Base-by-base conservation (phyloP, 2,888 invertebrate genomes). In the Blastobasis lacticolella region DNA sequence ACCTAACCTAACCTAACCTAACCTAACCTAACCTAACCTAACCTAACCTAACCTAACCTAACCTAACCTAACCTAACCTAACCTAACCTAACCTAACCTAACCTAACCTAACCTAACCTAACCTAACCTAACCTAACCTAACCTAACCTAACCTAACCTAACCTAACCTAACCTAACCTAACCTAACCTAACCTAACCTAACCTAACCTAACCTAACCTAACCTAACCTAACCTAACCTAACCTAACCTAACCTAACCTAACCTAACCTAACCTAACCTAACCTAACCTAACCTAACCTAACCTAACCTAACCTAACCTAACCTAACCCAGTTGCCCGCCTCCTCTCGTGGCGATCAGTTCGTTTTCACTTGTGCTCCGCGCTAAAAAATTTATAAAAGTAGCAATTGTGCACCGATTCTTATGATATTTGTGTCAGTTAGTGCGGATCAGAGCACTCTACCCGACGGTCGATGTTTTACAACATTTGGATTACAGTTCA, bases 71-170 rank as follows among this genome's bases (percentile, higher is more conserved):
- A 49, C 52, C 50, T 48, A 51, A 49, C 54, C 52, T 52, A 51
- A 49, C 54, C 49, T 47, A 51, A 48, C 53, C 49, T 46, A 46
- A 46, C 53, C 49, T 49, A 47, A 46, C 40, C 50, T 48, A 52
- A 55, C 52, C 55, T 49, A 50, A 49, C 57, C 50, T 50, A 56
- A 52, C 54, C 56, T 49, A 55, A 52, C 56, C 55, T 53, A 53
- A 53, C 49, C 52, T 52, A 54, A 53, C 56, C 56, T 55, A 55
- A 58, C 54, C 55, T 49, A 53, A 53, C 52, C 52, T 53, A 53
- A 53, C 52, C 52, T 49, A 49, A 48, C 50, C 53, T 48, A 50
- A 50, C 53, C 49, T 50, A 49, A 50, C 49, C 53, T 45, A 48
- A 48, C 50, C 48, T 48, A 45, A 45, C 50, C 45, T 45, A 45